Base-by-base conservation (phyloP, 2,797 vertebrate genomes). In the Otolemur crassicaudatus region DNA sequence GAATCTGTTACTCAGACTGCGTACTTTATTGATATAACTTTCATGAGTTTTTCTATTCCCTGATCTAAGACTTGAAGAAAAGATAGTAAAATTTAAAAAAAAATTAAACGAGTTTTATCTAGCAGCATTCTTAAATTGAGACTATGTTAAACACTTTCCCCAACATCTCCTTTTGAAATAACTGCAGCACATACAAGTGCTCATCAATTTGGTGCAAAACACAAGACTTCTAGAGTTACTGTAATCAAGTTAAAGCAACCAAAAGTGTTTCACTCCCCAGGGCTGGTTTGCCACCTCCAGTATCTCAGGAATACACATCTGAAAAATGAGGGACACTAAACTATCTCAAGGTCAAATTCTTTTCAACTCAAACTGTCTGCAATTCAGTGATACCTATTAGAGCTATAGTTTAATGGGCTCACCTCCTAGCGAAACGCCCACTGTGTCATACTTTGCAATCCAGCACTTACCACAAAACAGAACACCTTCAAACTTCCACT, bases 161-260 rank as follows among this genome's bases (percentile, higher is more conserved):
- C 29, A 93, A 43, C 14, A 88, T 40, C 73, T 83, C 46, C 17
- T 63, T 93, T 40, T 88, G 65, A 97, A 77, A 80, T 80, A 85
- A 77, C 25, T 20, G 4, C n/a, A 91, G 46, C 34, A 16, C 13
- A 63, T 46, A 63, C 5, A 56, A 4, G 19, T 23, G 8, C 60
- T 87, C 70, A 93, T 29, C 79, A 46, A 83, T 34, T 56, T 3
- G 29, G 22, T 2, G n/a, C 14, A 12, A 75, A 79, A 49, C 9
- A 60, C 7, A n/a, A 7, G 27, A 40, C 5, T 60, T 92, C 37
- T 49, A 84, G 31, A 84, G 23, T 89, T 73, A 87, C 1, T 58
- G 58, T n/a, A 72, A 27, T 0, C 43, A 25, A 87, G 23, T 77
- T 56, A 95, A 67, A 75, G 23, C 46, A 11, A 70, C 49, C 31